phyloP scores from a whole-genome alignment of 30 jellyfish, hydroid and myxozoan species.

The Sanderia malayensis region DNA sequence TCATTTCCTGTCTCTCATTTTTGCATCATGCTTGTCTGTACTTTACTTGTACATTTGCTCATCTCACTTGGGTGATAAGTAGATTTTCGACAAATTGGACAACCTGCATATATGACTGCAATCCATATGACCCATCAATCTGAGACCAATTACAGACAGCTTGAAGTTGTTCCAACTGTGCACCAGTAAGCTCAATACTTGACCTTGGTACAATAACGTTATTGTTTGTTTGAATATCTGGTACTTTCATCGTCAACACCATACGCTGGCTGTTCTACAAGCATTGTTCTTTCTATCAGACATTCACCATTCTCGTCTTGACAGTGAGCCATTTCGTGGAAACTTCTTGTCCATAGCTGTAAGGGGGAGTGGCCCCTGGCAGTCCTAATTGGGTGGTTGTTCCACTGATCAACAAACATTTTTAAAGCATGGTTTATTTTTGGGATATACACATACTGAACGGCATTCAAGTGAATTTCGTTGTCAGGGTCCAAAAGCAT shows the following conservation, averaged over 20 bases:
- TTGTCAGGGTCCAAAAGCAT: conserved; percentile 36
- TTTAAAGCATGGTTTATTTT: conserved; percentile 15
- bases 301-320: neutral
- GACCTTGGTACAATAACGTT: conserved; percentile 21
- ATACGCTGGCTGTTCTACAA: neutral
- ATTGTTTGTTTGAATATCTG: conserved; percentile 16
- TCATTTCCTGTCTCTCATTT: no score
- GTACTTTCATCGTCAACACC: conserved; percentile 32
- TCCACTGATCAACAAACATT: conserved; percentile 27
- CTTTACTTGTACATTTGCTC: no score
- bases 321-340: neutral
- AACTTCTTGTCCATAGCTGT: conserved; percentile 33
- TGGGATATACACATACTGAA: conserved; percentile 26
- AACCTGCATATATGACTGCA: neutral
- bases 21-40: no score
- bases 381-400: conserved; percentile 30
- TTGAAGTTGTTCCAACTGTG: neutral
- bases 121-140: conserved; percentile 16
- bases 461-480: conserved; percentile 33
- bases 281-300: conserved; percentile 1
- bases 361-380: conserved; percentile 19
- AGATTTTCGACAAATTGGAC: neutral
- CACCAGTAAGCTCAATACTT: conserved; percentile 8
- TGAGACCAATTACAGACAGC: neutral
- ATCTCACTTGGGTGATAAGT: neutral